Evolutionary conservation across 2,888 invertebrate species (phyloP).

Genomic region (Aphodius sticticus): DNA sequence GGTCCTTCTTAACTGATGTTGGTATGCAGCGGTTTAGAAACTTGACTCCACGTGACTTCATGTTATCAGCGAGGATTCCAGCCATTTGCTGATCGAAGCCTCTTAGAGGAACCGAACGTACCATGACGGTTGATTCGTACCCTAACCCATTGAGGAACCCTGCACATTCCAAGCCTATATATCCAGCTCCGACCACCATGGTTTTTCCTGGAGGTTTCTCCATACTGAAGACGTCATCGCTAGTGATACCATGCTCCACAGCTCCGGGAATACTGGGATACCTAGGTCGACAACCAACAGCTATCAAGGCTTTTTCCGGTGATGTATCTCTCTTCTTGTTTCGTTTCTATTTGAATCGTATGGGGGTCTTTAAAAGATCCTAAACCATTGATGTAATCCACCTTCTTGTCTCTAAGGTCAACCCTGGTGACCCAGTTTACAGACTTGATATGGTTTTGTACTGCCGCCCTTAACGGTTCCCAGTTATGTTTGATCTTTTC

Average conservation of each 20-base stretch:
- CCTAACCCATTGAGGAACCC: slow-evolving; percentile 91
- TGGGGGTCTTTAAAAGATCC: slow-evolving; percentile 81
- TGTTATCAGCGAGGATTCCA: slow-evolving; percentile 75
- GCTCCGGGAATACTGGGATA: slow-evolving; percentile 92
- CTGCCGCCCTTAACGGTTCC: slow-evolving; percentile 75
- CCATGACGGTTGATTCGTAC: slow-evolving; percentile 85
- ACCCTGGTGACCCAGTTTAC: slow-evolving; percentile 96
- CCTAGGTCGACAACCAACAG: slow-evolving; percentile 91
- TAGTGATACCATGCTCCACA: slow-evolving; percentile 85
- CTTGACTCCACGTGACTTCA: slow-evolving; percentile 80
- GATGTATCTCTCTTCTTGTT: slow-evolving; percentile 78
- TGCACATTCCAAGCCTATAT: slow-evolving; percentile 94
- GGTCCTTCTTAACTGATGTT: slow-evolving; percentile 73
- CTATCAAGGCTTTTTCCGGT: slow-evolving; percentile 81
- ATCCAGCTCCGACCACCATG: slow-evolving; percentile 88
- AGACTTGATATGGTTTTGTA: slow-evolving; percentile 91
- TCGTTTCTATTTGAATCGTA: slow-evolving; percentile 76
- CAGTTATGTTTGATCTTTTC: slow-evolving; percentile 76
- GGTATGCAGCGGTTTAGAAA: slow-evolving; percentile 79
- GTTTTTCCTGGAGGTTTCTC: slow-evolving; percentile 87
- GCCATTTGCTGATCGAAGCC: slow-evolving; percentile 97
- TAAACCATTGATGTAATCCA: slow-evolving; percentile 86
- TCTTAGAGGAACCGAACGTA: slow-evolving; percentile 85
- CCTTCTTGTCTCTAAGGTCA: slow-evolving; percentile 86
- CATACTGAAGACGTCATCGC: slow-evolving; percentile 94